Percentiles rank a stretch among this genome's conserved stretches.
Evolutionary conservation across 2,888 invertebrate species (phyloP).

Genomic region (Xestobium rufovillosum): DNA sequence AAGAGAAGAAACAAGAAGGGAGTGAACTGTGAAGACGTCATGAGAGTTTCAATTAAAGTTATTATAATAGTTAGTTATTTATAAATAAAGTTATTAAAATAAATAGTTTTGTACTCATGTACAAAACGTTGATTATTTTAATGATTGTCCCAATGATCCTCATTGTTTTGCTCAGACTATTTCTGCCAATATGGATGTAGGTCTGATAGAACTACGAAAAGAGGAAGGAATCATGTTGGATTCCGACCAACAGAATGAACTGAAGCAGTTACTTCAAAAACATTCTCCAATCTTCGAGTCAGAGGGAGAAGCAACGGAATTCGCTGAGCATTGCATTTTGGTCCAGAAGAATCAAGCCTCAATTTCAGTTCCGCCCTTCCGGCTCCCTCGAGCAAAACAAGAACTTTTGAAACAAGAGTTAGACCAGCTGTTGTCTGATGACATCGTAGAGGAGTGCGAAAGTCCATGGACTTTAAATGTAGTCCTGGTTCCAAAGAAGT

Average conservation of each 20-base stretch:
- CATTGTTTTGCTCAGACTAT: no score
- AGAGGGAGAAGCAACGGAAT: slow-evolving; percentile 8
- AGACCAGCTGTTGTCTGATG: background rate
- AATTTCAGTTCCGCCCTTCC: background rate
- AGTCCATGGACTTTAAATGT: slow-evolving; percentile 31
- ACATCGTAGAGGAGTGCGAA: slow-evolving; percentile 6
- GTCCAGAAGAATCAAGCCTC: background rate
- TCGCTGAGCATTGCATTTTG: slow-evolving; percentile 4
- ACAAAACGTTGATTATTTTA: no score
- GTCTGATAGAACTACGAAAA: no score
- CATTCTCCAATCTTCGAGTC: slow-evolving; percentile 2
- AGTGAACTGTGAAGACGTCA: no score
- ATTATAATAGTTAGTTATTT: no score
- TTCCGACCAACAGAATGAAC: background rate
- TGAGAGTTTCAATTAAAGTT: no score
- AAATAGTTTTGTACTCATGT: no score
- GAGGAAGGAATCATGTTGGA: slow-evolving; percentile 7
- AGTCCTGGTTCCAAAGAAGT: slow-evolving; percentile 29
- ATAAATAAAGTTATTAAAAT: no score
- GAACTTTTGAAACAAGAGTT: slow-evolving; percentile 1
- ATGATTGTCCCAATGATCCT: no score
- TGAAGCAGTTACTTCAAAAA: background rate
- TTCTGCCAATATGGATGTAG: no score
- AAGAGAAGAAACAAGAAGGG: no score
- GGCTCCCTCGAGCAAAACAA: background rate